phyloP scores from a whole-genome alignment of 2,797 vertebrate genomes.

The Sebastes taczanowskii region DNA sequence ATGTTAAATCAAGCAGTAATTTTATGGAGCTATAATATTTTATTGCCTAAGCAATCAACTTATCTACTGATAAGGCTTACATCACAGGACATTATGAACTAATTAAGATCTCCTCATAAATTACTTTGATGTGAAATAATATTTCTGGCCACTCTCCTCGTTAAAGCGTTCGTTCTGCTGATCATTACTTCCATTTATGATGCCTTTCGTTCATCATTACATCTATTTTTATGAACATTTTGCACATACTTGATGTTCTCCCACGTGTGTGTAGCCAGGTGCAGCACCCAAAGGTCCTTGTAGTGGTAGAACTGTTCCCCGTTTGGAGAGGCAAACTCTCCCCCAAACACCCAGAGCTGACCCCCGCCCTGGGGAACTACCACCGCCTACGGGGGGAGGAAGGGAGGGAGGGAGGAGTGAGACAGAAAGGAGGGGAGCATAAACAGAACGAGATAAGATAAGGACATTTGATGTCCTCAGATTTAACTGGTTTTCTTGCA shows the following conservation, averaged over 20 bases:
- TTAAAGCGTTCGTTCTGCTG: not conserved
- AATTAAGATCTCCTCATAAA: not conserved
- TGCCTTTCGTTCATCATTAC: not conserved
- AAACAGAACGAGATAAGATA: not conserved
- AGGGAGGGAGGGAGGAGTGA: not conserved
- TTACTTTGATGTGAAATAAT: not conserved
- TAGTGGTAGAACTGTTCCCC: slow-evolving; percentile 98
- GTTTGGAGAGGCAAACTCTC: slow-evolving; percentile 93
- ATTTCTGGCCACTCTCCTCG: not conserved
- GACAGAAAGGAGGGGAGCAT: not conserved
- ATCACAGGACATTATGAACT: not conserved
- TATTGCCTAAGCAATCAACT: not conserved
- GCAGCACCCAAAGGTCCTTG: slow-evolving; percentile 97
- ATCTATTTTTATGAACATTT: not conserved
- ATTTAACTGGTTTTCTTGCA: slow-evolving; percentile 2
- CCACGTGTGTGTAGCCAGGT: slow-evolving; percentile 91
- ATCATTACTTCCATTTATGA: not conserved
- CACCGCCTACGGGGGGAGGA: slow-evolving; percentile 81
- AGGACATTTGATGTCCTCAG: slow-evolving; percentile 1
- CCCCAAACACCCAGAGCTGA: slow-evolving; percentile 97
- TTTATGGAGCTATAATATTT: not conserved
- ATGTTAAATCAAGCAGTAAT: not conserved
- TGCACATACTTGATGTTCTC: slow-evolving; percentile 92
- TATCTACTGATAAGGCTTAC: not conserved
- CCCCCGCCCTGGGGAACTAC: slow-evolving; percentile 91